Evolutionary conservation across 2,113 vertebrate species (phyloP).

Genomic region (Periophthalmus modestus): DNA sequence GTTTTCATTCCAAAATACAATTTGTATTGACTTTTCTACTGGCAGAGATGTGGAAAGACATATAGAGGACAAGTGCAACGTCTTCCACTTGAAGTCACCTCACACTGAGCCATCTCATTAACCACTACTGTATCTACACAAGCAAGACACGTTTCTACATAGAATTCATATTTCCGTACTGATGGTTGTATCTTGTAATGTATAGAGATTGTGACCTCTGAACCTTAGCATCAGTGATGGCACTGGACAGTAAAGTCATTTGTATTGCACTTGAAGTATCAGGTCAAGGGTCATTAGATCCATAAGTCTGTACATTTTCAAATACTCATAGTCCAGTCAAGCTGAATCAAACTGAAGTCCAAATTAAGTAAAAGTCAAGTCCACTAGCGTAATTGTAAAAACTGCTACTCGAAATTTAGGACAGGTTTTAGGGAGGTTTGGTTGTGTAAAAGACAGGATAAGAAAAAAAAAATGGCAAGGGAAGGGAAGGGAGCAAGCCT

Average conservation of each 20-base stretch:
- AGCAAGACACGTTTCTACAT: not conserved
- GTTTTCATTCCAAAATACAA: not conserved
- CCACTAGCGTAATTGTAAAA: not conserved
- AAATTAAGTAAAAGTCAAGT: not conserved
- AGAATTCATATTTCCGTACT: no score
- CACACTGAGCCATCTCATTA: not conserved
- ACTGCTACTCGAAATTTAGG: slow-evolving; percentile 19
- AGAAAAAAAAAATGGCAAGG: no score
- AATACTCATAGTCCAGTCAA: not conserved
- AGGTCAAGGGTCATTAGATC: not conserved
- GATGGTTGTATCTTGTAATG: not conserved
- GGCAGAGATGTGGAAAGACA: slow-evolving; percentile 5
- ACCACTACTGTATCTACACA: not conserved
- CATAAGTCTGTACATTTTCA: not conserved
- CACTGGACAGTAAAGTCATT: not conserved
- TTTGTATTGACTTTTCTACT: not conserved
- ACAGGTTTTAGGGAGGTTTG: not conserved
- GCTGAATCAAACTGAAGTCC: not conserved
- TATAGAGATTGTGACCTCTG: not conserved
- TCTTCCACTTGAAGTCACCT: slow-evolving; percentile 3
- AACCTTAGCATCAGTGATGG: not conserved
- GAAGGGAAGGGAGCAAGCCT: slow-evolving; percentile 49
- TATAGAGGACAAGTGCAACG: not conserved
- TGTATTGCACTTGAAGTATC: not conserved
- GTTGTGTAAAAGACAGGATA: slow-evolving; percentile 9